These are phyloP conservation scores for Salvelinus fontinalis DNA, from an alignment of 2,113 vertebrate species.

Conservation along the genomic window DNA sequence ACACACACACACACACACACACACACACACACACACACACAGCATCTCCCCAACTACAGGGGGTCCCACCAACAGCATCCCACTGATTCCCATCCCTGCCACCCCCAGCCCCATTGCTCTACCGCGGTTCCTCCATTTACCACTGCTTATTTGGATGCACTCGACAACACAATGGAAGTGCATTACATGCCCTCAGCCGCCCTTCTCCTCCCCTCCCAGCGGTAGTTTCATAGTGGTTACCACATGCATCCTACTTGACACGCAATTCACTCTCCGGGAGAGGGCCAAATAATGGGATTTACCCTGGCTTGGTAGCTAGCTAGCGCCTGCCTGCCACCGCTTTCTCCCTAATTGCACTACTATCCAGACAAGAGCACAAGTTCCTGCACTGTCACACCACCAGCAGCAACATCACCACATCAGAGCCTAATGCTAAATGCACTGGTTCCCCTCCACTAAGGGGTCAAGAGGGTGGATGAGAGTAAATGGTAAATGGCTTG, in stretches of 20 bases:
- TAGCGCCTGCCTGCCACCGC: conserved; percentile 33
- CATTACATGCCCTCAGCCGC: conserved; percentile 72
- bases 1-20: conserved; percentile 37
- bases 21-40: conserved; percentile 32
- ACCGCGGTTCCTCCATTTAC: conserved; percentile 66
- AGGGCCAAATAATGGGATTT: conserved; percentile 82
- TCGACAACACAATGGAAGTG: conserved; percentile 78
- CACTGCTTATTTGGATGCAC: conserved; percentile 80
- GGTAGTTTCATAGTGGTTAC: conserved; percentile 81
- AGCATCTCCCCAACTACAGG: not conserved
- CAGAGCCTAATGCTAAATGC: conserved; percentile 33
- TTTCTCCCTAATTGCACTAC: conserved; percentile 45
- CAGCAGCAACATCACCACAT: conserved; percentile 23
- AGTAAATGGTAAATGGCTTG: conserved; percentile 20
- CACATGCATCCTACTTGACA: conserved; percentile 83
- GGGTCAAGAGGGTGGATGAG: conserved; percentile 30
- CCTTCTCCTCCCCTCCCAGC: conserved; percentile 62
- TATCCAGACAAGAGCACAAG: conserved; percentile 37
- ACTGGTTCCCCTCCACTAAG: not conserved
- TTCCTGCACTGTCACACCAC: not conserved
- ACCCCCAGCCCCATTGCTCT: not conserved
- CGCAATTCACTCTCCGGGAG: conserved; percentile 76
- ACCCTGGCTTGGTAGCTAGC: conserved; percentile 59
- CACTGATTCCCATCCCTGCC: not conserved
- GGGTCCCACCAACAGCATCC: not conserved